Evolutionary conservation across 92 coral and sea anemone genomes (phyloP).

Genomic region (Zoanthus sansibaricus): DNA sequence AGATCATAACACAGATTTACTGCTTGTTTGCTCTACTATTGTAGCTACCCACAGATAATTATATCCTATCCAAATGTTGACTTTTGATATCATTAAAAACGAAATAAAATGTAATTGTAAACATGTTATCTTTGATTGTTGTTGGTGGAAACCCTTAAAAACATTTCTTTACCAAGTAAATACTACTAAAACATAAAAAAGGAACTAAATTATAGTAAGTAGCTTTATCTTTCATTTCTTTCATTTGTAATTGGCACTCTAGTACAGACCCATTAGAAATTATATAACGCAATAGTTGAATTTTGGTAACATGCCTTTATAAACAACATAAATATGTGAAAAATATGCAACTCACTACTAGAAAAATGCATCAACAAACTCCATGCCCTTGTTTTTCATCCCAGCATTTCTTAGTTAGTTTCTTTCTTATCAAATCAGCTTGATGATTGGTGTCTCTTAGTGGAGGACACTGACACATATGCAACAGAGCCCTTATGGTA

Average conservation of each 20-base stretch:
- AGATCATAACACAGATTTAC: conserved; percentile 41
- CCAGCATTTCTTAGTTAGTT: conserved; percentile 19
- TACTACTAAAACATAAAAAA: conserved; percentile 34
- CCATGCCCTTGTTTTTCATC: conserved; percentile 18
- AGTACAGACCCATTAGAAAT: conserved; percentile 13
- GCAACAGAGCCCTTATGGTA: too few relatives aligned
- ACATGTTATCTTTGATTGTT: conserved; percentile 11
- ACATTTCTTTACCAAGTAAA: conserved; percentile 36
- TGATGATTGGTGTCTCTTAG: conserved; percentile 7
- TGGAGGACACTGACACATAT: too few relatives aligned
- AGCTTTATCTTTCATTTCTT: conserved; percentile 4
- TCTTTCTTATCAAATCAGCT: conserved; percentile 23
- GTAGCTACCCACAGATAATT: conserved; percentile 2
- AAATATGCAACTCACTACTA: conserved; percentile 7
- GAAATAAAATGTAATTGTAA: background rate
- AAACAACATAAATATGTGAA: conserved; percentile 4
- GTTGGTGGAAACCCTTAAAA: conserved; percentile 34
- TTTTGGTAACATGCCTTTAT: conserved; percentile 16
- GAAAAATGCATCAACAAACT: conserved; percentile 11
- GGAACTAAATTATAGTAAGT: conserved; percentile 3
- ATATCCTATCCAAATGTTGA: conserved; percentile 9
- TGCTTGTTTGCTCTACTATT: conserved; percentile 36
- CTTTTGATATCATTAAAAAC: conserved; percentile 2
- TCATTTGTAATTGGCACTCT: conserved; percentile 17
- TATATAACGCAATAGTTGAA: conserved; percentile 28